These are phyloP conservation scores for Spodoptera frugiperda DNA, from an alignment of 1,140 invertebrate genomes.

Conservation along the genomic window DNA sequence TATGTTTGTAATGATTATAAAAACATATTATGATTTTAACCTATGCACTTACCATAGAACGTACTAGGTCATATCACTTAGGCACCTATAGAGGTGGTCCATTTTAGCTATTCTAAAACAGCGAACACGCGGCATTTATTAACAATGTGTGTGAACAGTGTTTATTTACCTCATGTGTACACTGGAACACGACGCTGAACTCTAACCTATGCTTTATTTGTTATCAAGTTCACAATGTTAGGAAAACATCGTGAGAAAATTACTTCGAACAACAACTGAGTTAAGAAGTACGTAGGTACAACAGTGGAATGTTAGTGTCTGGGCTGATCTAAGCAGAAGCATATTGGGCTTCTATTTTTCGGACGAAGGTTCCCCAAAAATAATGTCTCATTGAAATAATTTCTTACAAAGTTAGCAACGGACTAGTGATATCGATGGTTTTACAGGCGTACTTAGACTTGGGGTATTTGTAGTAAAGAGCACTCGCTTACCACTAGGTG, in stretches of 20 bases:
- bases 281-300: background rate
- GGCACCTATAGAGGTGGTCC: background rate
- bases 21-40: too few relatives aligned
- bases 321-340: background rate
- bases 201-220: constrained; percentile 33
- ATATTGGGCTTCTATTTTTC: too few relatives aligned
- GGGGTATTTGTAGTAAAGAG: too few relatives aligned
- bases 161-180: constrained; percentile 27
- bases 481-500: too few relatives aligned
- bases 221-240: constrained; percentile 28
- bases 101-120: constrained; percentile 26
- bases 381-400: too few relatives aligned
- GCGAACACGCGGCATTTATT: constrained; percentile 6
- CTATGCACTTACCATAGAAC: too few relatives aligned
- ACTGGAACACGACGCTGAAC: constrained; percentile 21
- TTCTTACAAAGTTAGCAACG: too few relatives aligned
- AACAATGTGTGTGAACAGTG: constrained; percentile 15
- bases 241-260: constrained; percentile 31
- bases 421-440: too few relatives aligned
- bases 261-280: background rate
- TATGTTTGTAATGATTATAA: too few relatives aligned
- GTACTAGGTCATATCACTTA: too few relatives aligned
- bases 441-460: too few relatives aligned
- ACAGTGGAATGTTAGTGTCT: background rate
- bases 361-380: too few relatives aligned